Conservation (phyloP, 2,888 invertebrate genomes). For the Drosophila paranaensis region DNA sequence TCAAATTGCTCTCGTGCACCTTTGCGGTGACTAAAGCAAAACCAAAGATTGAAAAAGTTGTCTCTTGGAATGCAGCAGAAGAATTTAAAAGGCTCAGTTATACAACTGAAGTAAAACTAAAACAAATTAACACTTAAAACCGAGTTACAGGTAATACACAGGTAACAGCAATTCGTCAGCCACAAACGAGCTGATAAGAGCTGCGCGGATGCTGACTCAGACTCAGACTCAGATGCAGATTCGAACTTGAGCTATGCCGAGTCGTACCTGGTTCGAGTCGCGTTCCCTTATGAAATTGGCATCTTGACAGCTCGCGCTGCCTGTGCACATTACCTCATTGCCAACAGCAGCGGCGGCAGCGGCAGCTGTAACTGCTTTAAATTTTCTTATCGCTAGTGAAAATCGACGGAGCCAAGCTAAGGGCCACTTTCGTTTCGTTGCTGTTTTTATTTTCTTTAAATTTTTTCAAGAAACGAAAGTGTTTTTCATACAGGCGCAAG, state of each 20-base stretch:
- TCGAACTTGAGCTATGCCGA: not conserved
- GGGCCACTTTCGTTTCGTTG: constrained; percentile 64
- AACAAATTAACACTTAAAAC: not conserved
- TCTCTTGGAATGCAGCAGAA: constrained; percentile 15
- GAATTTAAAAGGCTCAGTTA: constrained; percentile 1
- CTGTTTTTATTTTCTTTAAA: constrained; percentile 34
- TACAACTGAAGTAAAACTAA: not conserved
- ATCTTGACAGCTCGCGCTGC: constrained; percentile 17
- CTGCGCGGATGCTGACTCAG: constrained; percentile 2
- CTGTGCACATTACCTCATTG: constrained; percentile 26
- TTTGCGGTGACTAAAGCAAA: constrained; percentile 22
- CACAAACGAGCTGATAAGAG: constrained; percentile 43
- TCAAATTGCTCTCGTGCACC: not conserved
- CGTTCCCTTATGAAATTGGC: constrained; percentile 37
- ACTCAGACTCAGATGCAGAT: not conserved
- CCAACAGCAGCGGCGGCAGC: not conserved
- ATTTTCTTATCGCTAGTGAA: constrained; percentile 55
- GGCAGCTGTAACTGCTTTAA: constrained; percentile 23
- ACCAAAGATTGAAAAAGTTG: not conserved
- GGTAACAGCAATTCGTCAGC: constrained; percentile 13
- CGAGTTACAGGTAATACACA: not conserved
- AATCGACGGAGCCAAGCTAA: constrained; percentile 43
- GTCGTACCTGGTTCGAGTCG: constrained; percentile 6
- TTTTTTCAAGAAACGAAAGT: constrained; percentile 62
- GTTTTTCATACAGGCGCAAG: constrained; percentile 59